These are phyloP conservation scores for Druceiella hillmani DNA, from an alignment of 2,888 invertebrate species.

Conservation along the genomic window DNA sequence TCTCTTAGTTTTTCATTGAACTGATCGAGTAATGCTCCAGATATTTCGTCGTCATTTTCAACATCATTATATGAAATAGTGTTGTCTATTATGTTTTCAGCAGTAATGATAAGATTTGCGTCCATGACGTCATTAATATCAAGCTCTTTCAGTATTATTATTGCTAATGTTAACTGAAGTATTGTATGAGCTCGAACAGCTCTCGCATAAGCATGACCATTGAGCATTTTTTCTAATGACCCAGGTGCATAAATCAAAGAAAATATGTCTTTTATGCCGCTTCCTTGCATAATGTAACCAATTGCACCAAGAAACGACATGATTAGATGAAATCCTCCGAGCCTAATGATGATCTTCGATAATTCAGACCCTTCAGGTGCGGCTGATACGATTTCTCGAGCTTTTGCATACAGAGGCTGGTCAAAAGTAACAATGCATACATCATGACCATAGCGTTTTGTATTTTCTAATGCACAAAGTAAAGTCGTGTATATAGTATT, in stretches of 20 bases:
- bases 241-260: constrained; percentile 26
- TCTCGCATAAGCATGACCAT: no score
- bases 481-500: constrained; percentile 24
- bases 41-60: constrained; percentile 28
- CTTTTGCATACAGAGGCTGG: no score
- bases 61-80: constrained; percentile 28
- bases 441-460: constrained; percentile 24
- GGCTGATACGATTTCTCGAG: no score
- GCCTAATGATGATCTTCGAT: no score
- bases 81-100: constrained; percentile 24
- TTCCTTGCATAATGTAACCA: constrained; percentile 31
- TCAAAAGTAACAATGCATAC: no score
- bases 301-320: constrained; percentile 31
- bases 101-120: constrained; percentile 24
- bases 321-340: no score
- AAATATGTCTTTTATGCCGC: constrained; percentile 29
- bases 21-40: constrained; percentile 26
- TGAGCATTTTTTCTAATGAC: no score
- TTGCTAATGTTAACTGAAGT: constrained; percentile 29
- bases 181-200: no score
- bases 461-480: constrained; percentile 22
- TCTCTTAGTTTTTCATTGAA: constrained; percentile 27
- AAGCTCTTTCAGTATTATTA: constrained; percentile 26
- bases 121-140: constrained; percentile 26
- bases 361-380: no score